A percentile compares a stretch with the other conserved stretches of the same genome.
Evolutionary conservation across 2,888 invertebrate species (phyloP).

Genomic region (Scrobipalpa atriplicella): DNA sequence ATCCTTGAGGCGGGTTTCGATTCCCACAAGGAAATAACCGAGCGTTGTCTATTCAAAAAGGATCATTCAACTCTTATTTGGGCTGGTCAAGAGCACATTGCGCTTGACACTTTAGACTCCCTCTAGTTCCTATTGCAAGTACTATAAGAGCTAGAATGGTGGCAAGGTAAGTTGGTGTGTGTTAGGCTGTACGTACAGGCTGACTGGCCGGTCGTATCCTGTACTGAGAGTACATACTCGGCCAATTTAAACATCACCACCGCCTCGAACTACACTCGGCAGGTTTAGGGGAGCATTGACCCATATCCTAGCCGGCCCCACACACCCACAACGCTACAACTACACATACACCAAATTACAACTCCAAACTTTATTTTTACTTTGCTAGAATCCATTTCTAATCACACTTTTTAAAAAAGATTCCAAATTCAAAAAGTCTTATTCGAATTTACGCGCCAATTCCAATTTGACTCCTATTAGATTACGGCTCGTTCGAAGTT

Average conservation of each 20-base stretch:
- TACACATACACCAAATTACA: constrained; percentile 51
- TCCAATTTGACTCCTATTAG: constrained; percentile 69
- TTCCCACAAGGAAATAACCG: constrained; percentile 19
- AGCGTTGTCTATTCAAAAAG: constrained; percentile 29
- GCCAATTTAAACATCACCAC: constrained; percentile 80
- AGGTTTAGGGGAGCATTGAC: constrained; percentile 83
- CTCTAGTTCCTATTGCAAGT: not conserved
- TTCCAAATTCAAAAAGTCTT: constrained; percentile 57
- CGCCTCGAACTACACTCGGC: no score
- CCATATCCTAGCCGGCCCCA: constrained; percentile 76
- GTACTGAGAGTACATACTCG: constrained; percentile 77
- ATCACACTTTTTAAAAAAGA: constrained; percentile 62
- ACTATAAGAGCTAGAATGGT: not conserved
- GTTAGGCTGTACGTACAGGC: constrained; percentile 34
- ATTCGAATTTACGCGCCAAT: constrained; percentile 59
- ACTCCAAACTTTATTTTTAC: constrained; percentile 42
- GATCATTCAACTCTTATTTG: constrained; percentile 27
- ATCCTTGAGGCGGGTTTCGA: constrained; percentile 9
- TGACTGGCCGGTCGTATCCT: constrained; percentile 57
- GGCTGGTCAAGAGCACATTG: not conserved
- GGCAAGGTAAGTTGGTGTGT: not conserved
- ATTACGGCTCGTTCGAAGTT: constrained; percentile 50
- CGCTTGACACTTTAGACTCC: not conserved
- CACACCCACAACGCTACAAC: constrained; percentile 62
- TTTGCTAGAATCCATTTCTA: constrained; percentile 78